phyloP scores from a whole-genome alignment of 2,797 vertebrate genomes.

The Molossus molossus region DNA sequence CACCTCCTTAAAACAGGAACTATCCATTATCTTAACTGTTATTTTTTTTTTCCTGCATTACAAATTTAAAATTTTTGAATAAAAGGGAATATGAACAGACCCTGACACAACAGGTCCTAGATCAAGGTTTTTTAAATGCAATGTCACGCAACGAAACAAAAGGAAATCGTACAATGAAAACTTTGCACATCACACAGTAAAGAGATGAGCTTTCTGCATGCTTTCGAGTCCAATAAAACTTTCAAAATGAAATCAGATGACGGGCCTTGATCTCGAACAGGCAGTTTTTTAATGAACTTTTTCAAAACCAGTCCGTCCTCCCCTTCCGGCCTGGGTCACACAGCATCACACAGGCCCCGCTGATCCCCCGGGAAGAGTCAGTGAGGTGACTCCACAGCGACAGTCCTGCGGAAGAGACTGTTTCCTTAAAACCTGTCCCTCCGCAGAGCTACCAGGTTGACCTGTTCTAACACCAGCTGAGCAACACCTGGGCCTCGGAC shows the following conservation, averaged over 20 bases:
- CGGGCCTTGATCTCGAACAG: constrained; percentile 55
- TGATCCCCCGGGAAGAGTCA: constrained; percentile 25
- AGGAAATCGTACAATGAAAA: not conserved
- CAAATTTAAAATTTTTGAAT: constrained; percentile 37
- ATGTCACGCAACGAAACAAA: not conserved
- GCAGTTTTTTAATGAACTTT: constrained; percentile 19
- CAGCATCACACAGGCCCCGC: constrained; percentile 65
- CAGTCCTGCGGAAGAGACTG: constrained; percentile 33
- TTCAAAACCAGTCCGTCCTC: constrained; percentile 20
- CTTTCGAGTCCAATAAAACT: constrained; percentile 41
- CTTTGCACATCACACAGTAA: not conserved
- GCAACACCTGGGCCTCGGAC: not conserved
- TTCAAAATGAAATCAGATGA: constrained; percentile 52
- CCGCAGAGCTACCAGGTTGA: not conserved
- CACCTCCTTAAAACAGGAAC: constrained; percentile 4
- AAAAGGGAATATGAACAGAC: not conserved
- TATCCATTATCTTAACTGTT: not conserved
- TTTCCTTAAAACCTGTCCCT: constrained; percentile 4
- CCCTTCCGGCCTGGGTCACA: constrained; percentile 46
- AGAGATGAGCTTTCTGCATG: constrained; percentile 57
- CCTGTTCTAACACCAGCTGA: not conserved
- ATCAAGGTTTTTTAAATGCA: constrained; percentile 38
- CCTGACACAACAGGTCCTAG: not conserved
- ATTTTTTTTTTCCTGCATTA: not conserved
- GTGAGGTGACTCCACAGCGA: not conserved